A percentile compares a stretch with the other conserved stretches of the same genome.
phyloP scores from a whole-genome alignment of 2,888 invertebrate species.

The Spilarctia lutea region DNA sequence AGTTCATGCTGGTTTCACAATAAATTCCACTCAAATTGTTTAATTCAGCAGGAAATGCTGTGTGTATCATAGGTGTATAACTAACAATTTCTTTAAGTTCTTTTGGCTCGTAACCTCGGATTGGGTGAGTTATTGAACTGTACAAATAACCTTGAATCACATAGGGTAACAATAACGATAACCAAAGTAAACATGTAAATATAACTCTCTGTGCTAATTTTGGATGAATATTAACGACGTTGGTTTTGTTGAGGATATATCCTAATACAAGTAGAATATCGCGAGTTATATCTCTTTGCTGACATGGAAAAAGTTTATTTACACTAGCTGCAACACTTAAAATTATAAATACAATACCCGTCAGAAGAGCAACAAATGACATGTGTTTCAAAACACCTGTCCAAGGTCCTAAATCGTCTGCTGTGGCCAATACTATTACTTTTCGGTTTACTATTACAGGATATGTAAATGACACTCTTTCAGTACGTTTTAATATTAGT shows the following conservation, averaged over 20 bases:
- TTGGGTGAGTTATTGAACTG: slow-evolving; percentile 52
- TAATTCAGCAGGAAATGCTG: background rate
- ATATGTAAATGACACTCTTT: slow-evolving; percentile 39
- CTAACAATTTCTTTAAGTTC: slow-evolving; percentile 33
- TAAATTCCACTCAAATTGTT: background rate
- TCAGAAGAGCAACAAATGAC: slow-evolving; percentile 17
- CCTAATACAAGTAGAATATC: slow-evolving; percentile 56
- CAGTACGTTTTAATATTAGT: background rate
- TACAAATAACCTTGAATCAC: slow-evolving; percentile 54
- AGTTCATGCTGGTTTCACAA: slow-evolving; percentile 50
- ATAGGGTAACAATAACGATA: slow-evolving; percentile 54
- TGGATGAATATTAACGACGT: slow-evolving; percentile 27
- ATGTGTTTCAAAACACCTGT: slow-evolving; percentile 31
- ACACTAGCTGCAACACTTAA: slow-evolving; percentile 40
- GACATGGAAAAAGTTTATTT: slow-evolving; percentile 47
- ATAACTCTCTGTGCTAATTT: slow-evolving; percentile 49
- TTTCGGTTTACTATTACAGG: slow-evolving; percentile 45
- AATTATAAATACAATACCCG: slow-evolving; percentile 38
- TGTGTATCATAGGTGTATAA: slow-evolving; percentile 27
- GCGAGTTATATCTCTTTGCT: slow-evolving; percentile 37
- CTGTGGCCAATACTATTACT: slow-evolving; percentile 33
- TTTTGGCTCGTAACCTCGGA: slow-evolving; percentile 48
- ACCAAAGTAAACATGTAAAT: slow-evolving; percentile 48
- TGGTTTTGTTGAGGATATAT: slow-evolving; percentile 54
- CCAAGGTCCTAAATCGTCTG: slow-evolving; percentile 40